Conservation (phyloP, 2,113 vertebrate species). For the Agelaius phoeniceus region DNA sequence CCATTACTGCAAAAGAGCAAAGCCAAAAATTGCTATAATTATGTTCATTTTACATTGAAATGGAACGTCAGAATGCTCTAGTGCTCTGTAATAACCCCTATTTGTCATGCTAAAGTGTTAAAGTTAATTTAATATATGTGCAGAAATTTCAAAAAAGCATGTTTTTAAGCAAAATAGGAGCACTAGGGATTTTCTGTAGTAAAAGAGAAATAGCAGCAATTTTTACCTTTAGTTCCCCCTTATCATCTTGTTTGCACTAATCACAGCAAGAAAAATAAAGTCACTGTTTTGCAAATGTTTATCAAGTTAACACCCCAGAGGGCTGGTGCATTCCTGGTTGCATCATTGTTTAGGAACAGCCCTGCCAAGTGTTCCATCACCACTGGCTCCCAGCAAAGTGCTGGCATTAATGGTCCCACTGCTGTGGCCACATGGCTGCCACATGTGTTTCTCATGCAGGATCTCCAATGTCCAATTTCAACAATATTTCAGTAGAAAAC, state of each 20-base stretch:
- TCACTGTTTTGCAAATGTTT: slow-evolving; percentile 40
- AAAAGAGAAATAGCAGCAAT: slow-evolving; percentile 10
- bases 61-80: slow-evolving; percentile 29
- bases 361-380: slow-evolving; percentile 20
- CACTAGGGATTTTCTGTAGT: neutral
- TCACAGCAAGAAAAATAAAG: slow-evolving; percentile 23
- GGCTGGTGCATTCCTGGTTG: slow-evolving; percentile 1
- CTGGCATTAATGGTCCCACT: slow-evolving; percentile 1
- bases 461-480: neutral
- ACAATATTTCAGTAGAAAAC: slow-evolving; percentile 18
- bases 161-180: neutral
- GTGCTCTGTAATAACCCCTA: slow-evolving; percentile 50
- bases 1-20: slow-evolving; percentile 28
- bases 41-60: slow-evolving; percentile 47
- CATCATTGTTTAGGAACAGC: slow-evolving; percentile 62
- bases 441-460: neutral
- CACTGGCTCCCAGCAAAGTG: neutral
- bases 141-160: neutral
- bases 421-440: slow-evolving; percentile 37
- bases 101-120: slow-evolving; percentile 63
- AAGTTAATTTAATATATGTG: slow-evolving; percentile 48
- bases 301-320: neutral
- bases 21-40: slow-evolving; percentile 65
- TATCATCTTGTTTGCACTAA: slow-evolving; percentile 37
- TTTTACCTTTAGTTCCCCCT: neutral